These are phyloP conservation scores for Cheilosia pagana DNA, from an alignment of 2,888 invertebrate genomes.

Conservation along the genomic window DNA sequence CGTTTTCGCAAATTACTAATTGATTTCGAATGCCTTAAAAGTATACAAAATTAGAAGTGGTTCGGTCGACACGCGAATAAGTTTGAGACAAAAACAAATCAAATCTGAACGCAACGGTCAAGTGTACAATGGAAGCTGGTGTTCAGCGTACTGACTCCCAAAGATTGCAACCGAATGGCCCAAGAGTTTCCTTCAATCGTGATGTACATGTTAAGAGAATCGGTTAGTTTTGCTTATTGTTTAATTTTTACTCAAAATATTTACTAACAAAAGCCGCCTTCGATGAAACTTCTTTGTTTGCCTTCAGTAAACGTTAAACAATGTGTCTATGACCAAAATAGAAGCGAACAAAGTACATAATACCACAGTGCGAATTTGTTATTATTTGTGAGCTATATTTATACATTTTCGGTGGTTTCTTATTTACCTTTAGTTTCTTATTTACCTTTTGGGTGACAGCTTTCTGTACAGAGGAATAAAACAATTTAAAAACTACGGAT, in stretches of 20 bases:
- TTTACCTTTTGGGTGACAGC: too few relatives aligned
- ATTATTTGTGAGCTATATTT: too few relatives aligned
- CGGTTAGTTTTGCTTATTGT: slow-evolving; percentile 86
- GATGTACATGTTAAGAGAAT: slow-evolving; percentile 96
- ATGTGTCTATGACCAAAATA: too few relatives aligned
- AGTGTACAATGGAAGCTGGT: slow-evolving; percentile 68
- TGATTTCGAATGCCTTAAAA: slow-evolving; percentile 40
- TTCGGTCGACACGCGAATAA: slow-evolving; percentile 29
- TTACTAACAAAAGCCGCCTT: background rate
- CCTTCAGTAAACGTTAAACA: too few relatives aligned
- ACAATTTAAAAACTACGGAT: too few relatives aligned
- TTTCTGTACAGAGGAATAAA: too few relatives aligned
- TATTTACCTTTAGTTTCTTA: too few relatives aligned
- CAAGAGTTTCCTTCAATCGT: slow-evolving; percentile 93
- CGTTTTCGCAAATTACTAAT: slow-evolving; percentile 32
- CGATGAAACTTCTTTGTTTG: too few relatives aligned
- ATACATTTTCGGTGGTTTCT: too few relatives aligned
- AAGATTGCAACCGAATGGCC: slow-evolving; percentile 84
- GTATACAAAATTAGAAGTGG: slow-evolving; percentile 23
- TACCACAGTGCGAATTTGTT: too few relatives aligned
- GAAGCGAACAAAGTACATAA: too few relatives aligned
- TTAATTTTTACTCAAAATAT: background rate
- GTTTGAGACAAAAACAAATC: slow-evolving; percentile 34
- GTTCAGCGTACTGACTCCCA: slow-evolving; percentile 77
- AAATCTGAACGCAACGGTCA: slow-evolving; percentile 36